Conservation (phyloP, 2,888 invertebrate genomes). For the Andrena haemorrhoa region DNA sequence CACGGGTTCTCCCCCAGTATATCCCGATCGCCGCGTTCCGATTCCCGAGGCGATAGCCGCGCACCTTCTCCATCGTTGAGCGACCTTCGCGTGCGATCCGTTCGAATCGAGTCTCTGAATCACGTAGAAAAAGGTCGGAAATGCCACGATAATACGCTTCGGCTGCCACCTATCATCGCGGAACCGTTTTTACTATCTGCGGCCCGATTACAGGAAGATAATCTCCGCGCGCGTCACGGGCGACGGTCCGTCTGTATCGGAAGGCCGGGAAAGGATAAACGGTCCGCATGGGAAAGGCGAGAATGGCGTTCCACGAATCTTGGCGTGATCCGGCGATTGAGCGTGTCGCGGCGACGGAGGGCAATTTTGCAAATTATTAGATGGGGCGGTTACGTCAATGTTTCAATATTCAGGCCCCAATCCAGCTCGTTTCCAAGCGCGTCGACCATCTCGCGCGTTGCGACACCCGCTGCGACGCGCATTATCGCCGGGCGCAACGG, state of each 20-base stretch:
- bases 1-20: not conserved
- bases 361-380: slow-evolving; percentile 73
- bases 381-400: slow-evolving; percentile 71
- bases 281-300: slow-evolving; percentile 29
- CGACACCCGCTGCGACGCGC: slow-evolving; percentile 27
- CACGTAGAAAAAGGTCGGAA: slow-evolving; percentile 10
- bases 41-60: slow-evolving; percentile 52
- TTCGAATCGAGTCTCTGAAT: slow-evolving; percentile 33
- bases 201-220: slow-evolving; percentile 21
- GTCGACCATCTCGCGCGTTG: slow-evolving; percentile 55
- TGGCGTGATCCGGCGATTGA: slow-evolving; percentile 25
- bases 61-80: slow-evolving; percentile 16
- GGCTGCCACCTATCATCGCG: not conserved
- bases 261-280: not conserved
- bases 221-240: not conserved
- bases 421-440: slow-evolving; percentile 63
- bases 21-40: slow-evolving; percentile 28
- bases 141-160: slow-evolving; percentile 11
- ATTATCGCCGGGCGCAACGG: slow-evolving; percentile 31
- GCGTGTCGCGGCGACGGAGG: slow-evolving; percentile 56
- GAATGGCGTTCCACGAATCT: slow-evolving; percentile 47
- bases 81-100: slow-evolving; percentile 33
- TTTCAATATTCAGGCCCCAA: slow-evolving; percentile 72
- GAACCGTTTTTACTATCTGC: slow-evolving; percentile 23
- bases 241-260: slow-evolving; percentile 21